These are phyloP conservation scores for Rhinolophus sinicus DNA, from an alignment of 2,113 vertebrate genomes.

Conservation along the genomic window DNA sequence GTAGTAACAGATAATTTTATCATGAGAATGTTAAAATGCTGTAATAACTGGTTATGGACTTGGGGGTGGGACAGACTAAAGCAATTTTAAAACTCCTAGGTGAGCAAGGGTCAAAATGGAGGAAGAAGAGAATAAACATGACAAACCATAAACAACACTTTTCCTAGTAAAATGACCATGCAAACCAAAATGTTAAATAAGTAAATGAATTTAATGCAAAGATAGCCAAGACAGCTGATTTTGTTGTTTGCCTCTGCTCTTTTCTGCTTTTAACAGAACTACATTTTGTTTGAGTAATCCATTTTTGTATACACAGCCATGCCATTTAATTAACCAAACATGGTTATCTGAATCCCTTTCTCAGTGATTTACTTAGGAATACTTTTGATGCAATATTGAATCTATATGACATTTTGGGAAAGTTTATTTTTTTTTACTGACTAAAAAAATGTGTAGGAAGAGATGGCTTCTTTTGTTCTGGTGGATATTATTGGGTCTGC, in stretches of 20 bases:
- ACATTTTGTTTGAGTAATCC: slow-evolving; percentile 1
- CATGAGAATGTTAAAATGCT: neutral
- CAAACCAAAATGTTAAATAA: neutral
- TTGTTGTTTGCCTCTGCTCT: neutral
- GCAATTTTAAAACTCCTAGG: neutral
- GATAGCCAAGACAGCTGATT: neutral
- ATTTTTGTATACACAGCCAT: neutral
- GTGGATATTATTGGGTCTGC: neutral
- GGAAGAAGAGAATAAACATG: neutral
- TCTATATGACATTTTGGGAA: neutral
- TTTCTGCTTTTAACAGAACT: slow-evolving; percentile 7
- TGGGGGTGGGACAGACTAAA: neutral
- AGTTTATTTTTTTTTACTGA: neutral
- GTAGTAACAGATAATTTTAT: neutral
- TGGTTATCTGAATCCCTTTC: neutral
- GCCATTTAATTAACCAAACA: neutral
- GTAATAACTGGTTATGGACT: neutral
- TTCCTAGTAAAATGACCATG: neutral
- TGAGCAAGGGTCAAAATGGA: neutral
- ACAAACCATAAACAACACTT: neutral
- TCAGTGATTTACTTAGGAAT: neutral
- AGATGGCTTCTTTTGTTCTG: neutral
- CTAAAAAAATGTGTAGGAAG: neutral
- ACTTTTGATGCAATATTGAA: neutral
- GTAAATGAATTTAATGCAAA: neutral